Evolutionary conservation across 1,140 invertebrate species (phyloP), one percentile per base, ranked within the genome.

Genomic region (Meloidogyne exigua): DNA sequence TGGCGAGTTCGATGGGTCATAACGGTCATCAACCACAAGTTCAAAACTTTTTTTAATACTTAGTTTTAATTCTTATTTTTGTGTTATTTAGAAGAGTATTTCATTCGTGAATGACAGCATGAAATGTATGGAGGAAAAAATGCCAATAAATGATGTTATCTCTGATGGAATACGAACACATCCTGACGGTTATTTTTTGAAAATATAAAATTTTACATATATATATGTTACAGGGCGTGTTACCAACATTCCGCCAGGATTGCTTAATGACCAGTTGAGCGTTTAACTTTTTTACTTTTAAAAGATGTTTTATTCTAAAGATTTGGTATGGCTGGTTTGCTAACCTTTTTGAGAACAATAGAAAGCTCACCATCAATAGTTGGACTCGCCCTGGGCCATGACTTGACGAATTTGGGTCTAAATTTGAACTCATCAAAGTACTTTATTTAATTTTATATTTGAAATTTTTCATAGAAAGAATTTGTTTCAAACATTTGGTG

Each of bases 281-380:
- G 5, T 21, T 71, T 28, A 70, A 28, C 9, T 36, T 25, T 23
- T 9, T 18, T 26, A 5, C n/a, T 18, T 18, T 65, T 12, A 42
- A 28, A n/a, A 32, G 11, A 44, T 44, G 4, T 26, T 49, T n/a
- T 57, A 18, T 44, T 23, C 42, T 72, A 12, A 63, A 99, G 99
- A 90, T 99, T 97, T 89, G 96, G 96, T 79, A 98, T 99, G 90
- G 95, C 98, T 77, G 96, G 96, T 39, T 90, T 99, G 73, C 89
- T 99, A 87, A 95, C 95, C 73, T 98, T 98, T 89, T 96, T 99
- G 79, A 91, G 95, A 88, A 94, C 95, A 77, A 94, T 95, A 64
- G 96, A 99, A 90, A 94, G 82, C 39, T 65, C 77, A 62, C 83
- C 77, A 7, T 70, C 68, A 13, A 77, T 84, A 28, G 94, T 97